phyloP scores from a whole-genome alignment of 92 coral and sea anemone species.

The Epizoanthus rinbou region DNA sequence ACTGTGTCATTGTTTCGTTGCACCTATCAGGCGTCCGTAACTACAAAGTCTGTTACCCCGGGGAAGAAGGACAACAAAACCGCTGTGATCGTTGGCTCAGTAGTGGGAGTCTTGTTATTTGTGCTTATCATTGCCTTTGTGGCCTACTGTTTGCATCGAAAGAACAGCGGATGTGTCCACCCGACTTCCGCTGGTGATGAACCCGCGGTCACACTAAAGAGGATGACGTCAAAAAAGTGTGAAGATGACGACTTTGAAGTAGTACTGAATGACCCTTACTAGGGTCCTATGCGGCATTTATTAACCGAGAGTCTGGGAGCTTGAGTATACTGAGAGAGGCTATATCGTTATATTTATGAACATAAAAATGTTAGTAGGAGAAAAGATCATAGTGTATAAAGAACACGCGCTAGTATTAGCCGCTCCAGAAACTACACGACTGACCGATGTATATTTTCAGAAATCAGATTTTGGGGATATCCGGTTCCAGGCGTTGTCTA shows the following conservation, averaged over 20 bases:
- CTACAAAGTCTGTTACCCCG: conserved; percentile 8
- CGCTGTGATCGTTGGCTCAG: conserved; percentile 15
- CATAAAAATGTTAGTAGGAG: too few species aligned
- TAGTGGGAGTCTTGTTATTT: neutral
- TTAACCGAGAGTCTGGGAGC: too few species aligned
- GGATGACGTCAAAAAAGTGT: neutral
- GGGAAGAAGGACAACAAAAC: conserved; percentile 24
- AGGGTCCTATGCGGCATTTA: too few species aligned
- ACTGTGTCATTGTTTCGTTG: neutral
- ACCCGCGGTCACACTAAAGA: conserved; percentile 5
- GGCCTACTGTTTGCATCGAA: conserved; percentile 4
- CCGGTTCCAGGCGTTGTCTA: too few species aligned
- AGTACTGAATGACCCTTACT: neutral
- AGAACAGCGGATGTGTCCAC: conserved; percentile 21
- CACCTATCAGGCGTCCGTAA: conserved; percentile 5
- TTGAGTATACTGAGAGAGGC: too few species aligned
- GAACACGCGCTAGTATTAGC: too few species aligned
- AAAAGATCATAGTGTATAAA: too few species aligned
- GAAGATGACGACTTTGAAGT: neutral
- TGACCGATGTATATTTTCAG: too few species aligned
- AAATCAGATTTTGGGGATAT: too few species aligned
- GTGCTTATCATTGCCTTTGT: neutral
- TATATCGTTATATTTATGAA: too few species aligned
- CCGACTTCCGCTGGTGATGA: neutral
- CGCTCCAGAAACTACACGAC: too few species aligned